Evolutionary conservation across 1,140 invertebrate species (phyloP).

Genomic region (Phortica variegata): DNA sequence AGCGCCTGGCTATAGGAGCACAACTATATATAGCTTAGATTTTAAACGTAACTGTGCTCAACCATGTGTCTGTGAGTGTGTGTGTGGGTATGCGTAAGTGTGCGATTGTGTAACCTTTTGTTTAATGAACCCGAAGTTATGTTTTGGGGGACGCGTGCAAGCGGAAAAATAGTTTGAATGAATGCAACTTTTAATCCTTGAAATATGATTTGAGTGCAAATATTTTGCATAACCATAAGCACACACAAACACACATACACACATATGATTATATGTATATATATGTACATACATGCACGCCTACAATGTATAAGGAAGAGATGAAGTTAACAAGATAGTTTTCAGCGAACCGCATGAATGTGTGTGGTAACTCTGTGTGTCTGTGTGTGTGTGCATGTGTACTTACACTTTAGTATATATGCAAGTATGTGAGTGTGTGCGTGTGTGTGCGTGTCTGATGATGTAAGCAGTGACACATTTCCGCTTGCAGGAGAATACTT

Average conservation of each 20-base stretch:
- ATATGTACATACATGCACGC: constrained; percentile 1
- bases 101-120: constrained; percentile 26
- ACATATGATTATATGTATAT: too few species aligned
- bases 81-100: too few species aligned
- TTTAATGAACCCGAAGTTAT: constrained; percentile 47
- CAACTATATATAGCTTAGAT: too few species aligned
- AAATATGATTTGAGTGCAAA: constrained; percentile 55
- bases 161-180: constrained; percentile 52
- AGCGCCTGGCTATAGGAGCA: too few species aligned
- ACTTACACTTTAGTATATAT: too few species aligned
- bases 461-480: constrained; percentile 49
- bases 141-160: constrained; percentile 29
- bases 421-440: constrained; percentile 5
- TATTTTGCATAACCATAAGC: constrained; percentile 53
- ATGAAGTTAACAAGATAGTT: too few species aligned
- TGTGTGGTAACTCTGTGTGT: constrained; percentile 10
- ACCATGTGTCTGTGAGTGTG: too few species aligned
- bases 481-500: constrained; percentile 12
- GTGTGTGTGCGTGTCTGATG: constrained; percentile 13
- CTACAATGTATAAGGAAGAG: too few species aligned
- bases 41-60: too few species aligned
- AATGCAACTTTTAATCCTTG: constrained; percentile 55
- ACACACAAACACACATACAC: constrained; percentile 2
- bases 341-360: too few species aligned
- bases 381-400: constrained; percentile 1